Conservation (phyloP, 2,888 invertebrate species). For the Hypolimnas misippus region DNA sequence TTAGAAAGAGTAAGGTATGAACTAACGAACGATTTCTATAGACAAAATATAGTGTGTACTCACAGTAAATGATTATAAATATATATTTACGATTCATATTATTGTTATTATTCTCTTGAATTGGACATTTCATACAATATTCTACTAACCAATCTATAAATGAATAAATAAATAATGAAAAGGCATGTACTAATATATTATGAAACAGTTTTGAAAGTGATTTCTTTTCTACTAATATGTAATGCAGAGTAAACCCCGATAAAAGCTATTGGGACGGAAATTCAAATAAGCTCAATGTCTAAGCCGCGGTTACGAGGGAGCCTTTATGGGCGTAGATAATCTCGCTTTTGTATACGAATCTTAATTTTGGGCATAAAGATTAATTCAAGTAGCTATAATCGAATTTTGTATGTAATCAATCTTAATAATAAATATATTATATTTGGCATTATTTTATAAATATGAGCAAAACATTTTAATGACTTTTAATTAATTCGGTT, state of each 20-base stretch:
- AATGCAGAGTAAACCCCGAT: conserved; percentile 43
- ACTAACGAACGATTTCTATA: too few relatives aligned
- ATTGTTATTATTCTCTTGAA: too few relatives aligned
- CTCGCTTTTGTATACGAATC: conserved; percentile 30
- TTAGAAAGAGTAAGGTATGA: too few relatives aligned
- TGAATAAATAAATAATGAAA: not conserved
- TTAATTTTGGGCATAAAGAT: conserved; percentile 19
- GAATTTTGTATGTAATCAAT: conserved; percentile 8
- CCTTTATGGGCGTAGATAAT: conserved; percentile 39
- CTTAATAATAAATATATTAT: too few relatives aligned
- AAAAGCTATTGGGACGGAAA: conserved; percentile 56
- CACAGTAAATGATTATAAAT: too few relatives aligned
- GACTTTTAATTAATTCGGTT: too few relatives aligned
- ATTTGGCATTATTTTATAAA: too few relatives aligned
- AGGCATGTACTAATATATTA: not conserved
- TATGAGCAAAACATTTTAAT: too few relatives aligned
- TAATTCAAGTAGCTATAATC: conserved; percentile 16
- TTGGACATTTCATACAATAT: too few relatives aligned
- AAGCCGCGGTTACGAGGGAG: conserved; percentile 49
- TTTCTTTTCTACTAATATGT: conserved; percentile 25
- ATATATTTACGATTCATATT: too few relatives aligned
- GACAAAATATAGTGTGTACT: too few relatives aligned
- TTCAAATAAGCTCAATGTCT: conserved; percentile 55
- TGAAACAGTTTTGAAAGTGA: not conserved
- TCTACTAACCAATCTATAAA: too few relatives aligned